A percentile compares a stretch with the other conserved stretches of the same genome.
phyloP scores from a whole-genome alignment of 2,888 invertebrate species.

The Drosophila neutralis region DNA sequence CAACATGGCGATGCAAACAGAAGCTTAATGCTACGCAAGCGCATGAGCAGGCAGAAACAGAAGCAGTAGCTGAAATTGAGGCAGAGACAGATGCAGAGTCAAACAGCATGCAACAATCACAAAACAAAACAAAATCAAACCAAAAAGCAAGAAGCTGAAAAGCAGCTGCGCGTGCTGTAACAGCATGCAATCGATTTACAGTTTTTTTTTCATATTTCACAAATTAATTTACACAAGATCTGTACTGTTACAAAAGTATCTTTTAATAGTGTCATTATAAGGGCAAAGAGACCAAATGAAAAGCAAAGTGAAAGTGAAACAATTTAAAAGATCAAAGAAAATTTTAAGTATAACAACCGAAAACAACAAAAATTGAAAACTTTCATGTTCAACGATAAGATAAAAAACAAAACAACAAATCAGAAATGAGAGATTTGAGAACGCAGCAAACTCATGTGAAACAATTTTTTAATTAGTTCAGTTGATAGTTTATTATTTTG shows the following conservation, averaged over 20 bases:
- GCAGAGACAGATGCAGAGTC: neutral
- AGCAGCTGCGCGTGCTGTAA: slow-evolving; percentile 28
- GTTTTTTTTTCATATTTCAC: neutral
- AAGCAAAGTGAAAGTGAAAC: slow-evolving; percentile 13
- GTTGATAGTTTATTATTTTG: slow-evolving; percentile 14
- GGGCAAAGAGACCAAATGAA: slow-evolving; percentile 40
- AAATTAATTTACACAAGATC: slow-evolving; percentile 15
- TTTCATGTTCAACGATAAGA: slow-evolving; percentile 9
- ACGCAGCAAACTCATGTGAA: slow-evolving; percentile 58
- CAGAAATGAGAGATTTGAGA: slow-evolving; percentile 32
- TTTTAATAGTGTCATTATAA: slow-evolving; percentile 9
- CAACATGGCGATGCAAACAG: slow-evolving; percentile 22
- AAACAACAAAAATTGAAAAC: neutral
- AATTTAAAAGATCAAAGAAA: slow-evolving; percentile 8
- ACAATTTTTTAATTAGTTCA: slow-evolving; percentile 36
- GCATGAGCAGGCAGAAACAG: slow-evolving; percentile 30
- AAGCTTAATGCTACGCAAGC: slow-evolving; percentile 54
- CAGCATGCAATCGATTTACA: slow-evolving; percentile 26
- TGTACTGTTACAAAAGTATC: slow-evolving; percentile 21
- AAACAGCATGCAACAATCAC: slow-evolving; percentile 27
- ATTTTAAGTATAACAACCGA: neutral
- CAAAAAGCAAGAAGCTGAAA: neutral
- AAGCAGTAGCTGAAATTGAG: slow-evolving; percentile 18
- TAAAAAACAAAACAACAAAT: slow-evolving; percentile 18
- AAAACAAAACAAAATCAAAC: slow-evolving; percentile 6